Evolutionary conservation across 2,888 invertebrate genomes (phyloP).

Genomic region (Metacarcinus magister): DNA sequence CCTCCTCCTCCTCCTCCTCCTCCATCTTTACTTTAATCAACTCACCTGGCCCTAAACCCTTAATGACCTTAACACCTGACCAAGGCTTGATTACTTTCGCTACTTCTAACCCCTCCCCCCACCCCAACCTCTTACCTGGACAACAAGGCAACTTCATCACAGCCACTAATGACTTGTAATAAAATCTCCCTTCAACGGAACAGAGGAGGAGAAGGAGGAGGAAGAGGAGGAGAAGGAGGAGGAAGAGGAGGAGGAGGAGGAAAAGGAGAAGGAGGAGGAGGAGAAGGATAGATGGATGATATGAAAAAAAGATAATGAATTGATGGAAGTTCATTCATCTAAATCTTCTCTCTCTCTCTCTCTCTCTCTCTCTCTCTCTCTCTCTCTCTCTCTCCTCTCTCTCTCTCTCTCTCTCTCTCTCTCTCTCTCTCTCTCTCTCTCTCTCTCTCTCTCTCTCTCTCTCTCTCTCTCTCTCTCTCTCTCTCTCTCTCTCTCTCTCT

Average conservation of each 20-base stretch:
- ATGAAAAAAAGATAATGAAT: not conserved
- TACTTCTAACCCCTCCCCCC: not conserved
- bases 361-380: no score
- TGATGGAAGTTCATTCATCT: not conserved
- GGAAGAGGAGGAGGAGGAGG: no score
- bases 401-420: no score
- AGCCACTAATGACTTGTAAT: not conserved
- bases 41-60: not conserved
- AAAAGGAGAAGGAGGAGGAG: not conserved
- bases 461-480: no score
- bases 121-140: not conserved
- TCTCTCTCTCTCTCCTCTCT: no score
- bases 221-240: no score
- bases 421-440: no score
- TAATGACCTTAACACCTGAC: constrained; percentile 23
- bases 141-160: not conserved
- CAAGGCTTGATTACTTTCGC: not conserved
- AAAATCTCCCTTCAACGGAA: not conserved
- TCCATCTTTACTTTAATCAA: constrained; percentile 36
- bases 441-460: no score
- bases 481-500: no score
- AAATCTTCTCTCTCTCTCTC: no score
- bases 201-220: not conserved
- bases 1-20: not conserved
- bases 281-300: not conserved